Conservation (phyloP, 2,888 invertebrate species). For the Drosophila imparisetae region DNA sequence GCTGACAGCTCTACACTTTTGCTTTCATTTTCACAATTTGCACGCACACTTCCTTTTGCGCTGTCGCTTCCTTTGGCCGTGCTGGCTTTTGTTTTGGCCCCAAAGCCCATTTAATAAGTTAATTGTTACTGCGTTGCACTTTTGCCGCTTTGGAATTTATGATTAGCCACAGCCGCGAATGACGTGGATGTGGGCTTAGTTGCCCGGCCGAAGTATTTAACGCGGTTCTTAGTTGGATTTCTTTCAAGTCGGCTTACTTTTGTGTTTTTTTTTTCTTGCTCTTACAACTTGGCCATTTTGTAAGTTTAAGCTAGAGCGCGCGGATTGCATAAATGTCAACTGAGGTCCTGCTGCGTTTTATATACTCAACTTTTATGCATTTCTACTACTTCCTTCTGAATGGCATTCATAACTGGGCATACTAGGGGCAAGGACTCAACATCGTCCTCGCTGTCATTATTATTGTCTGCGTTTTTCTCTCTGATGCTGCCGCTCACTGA, state of each 20-base stretch:
- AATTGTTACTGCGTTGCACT: conserved; percentile 79
- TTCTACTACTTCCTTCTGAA: conserved; percentile 66
- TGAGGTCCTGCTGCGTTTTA: conserved; percentile 70
- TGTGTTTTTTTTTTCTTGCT: conserved; percentile 10
- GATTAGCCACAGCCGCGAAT: conserved; percentile 59
- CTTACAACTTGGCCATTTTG: conserved; percentile 32
- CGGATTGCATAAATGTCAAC: conserved; percentile 73
- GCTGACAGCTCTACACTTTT: conserved; percentile 2
- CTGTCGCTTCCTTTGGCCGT: conserved; percentile 30
- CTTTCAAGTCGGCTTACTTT: conserved; percentile 34
- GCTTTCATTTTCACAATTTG: conserved; percentile 56
- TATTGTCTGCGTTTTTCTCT: conserved; percentile 64
- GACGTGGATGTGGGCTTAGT: conserved; percentile 38
- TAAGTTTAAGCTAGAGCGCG: conserved; percentile 45
- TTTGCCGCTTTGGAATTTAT: conserved; percentile 73
- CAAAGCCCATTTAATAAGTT: conserved; percentile 81
- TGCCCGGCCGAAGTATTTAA: conserved; percentile 47
- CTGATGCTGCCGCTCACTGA: conserved; percentile 59
- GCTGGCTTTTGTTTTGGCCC: conserved; percentile 47
- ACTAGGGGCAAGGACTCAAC: conserved; percentile 36
- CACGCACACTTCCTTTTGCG: conserved; percentile 46
- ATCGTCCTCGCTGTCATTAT: conserved; percentile 63
- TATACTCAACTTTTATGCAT: conserved; percentile 77
- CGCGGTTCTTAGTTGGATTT: conserved; percentile 34
- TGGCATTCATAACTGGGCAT: conserved; percentile 48